Evolutionary conservation across 2,888 invertebrate genomes (phyloP), one percentile per base, ranked within the genome.

Genomic region (Agriotes lineatus): DNA sequence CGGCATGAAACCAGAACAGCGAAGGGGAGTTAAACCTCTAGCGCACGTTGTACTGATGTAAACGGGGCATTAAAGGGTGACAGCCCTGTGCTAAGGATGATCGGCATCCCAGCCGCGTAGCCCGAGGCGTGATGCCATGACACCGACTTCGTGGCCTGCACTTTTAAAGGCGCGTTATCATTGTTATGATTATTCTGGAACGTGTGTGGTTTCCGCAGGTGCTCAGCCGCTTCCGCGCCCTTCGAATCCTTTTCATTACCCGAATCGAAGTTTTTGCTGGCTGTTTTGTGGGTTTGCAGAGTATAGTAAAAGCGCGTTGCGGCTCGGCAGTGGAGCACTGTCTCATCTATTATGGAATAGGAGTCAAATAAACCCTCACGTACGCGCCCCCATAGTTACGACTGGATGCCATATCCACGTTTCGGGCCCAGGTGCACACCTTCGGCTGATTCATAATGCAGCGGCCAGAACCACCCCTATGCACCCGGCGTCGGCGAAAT

Each of bases 331-430:
- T 16, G 63, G 48, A 61, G 44, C 42, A 44, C 56, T 37, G 52
- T 54, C 72, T 73, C 73, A 76, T 76, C 71, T 71, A 76, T 76
- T 76, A 76, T 76, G 74, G 69, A 76, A 71, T 61, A 57, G 59
- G 67, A 73, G 65, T 67, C 70, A 67, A 71, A 74, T 69, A 72
- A 70, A 75, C 73, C 70, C 65, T 60, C 73, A 73, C 69, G 74
- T 74, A 72, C 74, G 71, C 73, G 72, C 69, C 66, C 66, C 72
- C 63, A 66, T 71, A 71, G 68, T 74, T 74, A 72, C 73, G 70
- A 74, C 56, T 56, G 52, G 67, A 67, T 66, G 65, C 65, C 61
- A 67, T 69, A 72, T 61, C 66, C 69, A 62, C 60, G 59, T 65
- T 69, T 56, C 39, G 72, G 64, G 57, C 72, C 72, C 72, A 73